Percentiles rank a stretch among this genome's conserved stretches.
Evolutionary conservation across 2,888 invertebrate species (phyloP).

Genomic region (Oscheius sp.): DNA sequence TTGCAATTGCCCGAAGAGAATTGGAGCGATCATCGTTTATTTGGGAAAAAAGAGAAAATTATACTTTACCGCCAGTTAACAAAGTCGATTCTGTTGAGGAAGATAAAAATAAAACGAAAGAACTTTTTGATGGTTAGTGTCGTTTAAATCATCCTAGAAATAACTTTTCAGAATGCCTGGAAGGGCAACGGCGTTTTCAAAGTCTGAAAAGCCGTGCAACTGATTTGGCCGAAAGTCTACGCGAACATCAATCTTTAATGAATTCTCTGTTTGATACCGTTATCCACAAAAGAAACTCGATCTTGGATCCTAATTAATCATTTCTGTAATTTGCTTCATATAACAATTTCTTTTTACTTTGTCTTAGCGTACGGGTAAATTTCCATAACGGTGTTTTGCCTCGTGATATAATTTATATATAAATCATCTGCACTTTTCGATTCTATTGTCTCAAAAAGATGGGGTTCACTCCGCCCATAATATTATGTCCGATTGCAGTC

Average conservation of each 20-base stretch:
- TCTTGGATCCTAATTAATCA: background rate
- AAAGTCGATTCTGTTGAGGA: too few species aligned
- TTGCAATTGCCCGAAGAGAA: conserved; percentile 8
- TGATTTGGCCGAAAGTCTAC: background rate
- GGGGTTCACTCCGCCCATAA: conserved; percentile 20
- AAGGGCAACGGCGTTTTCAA: background rate
- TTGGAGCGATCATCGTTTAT: background rate
- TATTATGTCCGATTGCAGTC: background rate
- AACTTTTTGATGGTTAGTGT: conserved; percentile 4
- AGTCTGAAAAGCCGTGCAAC: conserved; percentile 1
- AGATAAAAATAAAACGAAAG: background rate
- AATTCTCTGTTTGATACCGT: background rate
- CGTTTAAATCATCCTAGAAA: background rate
- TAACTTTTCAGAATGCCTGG: conserved; percentile 11
- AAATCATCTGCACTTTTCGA: too few species aligned
- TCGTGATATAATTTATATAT: too few species aligned
- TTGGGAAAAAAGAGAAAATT: too few species aligned
- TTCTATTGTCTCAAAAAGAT: background rate
- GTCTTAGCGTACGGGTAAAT: background rate
- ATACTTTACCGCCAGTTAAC: too few species aligned
- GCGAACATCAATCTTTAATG: conserved; percentile 1
- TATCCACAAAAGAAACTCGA: background rate
- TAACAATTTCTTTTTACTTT: conserved; percentile 9
- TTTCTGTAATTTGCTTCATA: conserved; percentile 13
- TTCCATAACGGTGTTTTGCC: background rate